These are phyloP conservation scores for Uromys caudimaculatus DNA, from an alignment of 2,797 vertebrate species.

Conservation along the genomic window DNA sequence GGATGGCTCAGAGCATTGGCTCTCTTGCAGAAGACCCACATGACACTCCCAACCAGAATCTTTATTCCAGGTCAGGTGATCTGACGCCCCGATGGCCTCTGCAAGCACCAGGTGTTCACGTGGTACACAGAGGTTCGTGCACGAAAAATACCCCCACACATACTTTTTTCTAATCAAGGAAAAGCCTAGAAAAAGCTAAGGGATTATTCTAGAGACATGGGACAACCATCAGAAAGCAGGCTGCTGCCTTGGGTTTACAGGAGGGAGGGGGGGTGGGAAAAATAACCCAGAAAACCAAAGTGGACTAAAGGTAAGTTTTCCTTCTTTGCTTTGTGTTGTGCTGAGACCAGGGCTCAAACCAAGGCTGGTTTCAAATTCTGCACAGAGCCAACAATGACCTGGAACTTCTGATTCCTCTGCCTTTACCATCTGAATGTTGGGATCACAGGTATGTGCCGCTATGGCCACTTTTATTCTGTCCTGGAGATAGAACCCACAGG, in stretches of 20 bases:
- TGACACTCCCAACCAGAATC: background rate
- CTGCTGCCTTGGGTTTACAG: background rate
- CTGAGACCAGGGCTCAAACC: background rate
- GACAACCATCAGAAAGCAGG: conserved; percentile 1
- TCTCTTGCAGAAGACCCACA: background rate
- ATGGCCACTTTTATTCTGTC: background rate
- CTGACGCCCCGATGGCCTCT: background rate
- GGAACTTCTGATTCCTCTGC: background rate
- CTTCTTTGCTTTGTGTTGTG: background rate
- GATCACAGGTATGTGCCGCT: background rate
- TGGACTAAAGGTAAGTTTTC: background rate
- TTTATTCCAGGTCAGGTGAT: background rate
- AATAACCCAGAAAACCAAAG: background rate
- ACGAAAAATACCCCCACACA: background rate
- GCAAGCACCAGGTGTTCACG: too few relatives aligned
- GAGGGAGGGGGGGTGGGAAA: fast-evolving
- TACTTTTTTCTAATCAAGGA: background rate
- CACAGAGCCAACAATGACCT: background rate
- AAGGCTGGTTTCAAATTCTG: background rate
- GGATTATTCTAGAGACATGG: background rate
- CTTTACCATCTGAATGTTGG: background rate
- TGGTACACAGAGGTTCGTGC: background rate
- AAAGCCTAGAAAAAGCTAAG: background rate
- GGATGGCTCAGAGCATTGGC: background rate
- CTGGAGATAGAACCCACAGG: background rate